Evolutionary conservation across 35 echinoderm and acorn worm species (phyloP).

Genomic region (Ophioderma brevispina): DNA sequence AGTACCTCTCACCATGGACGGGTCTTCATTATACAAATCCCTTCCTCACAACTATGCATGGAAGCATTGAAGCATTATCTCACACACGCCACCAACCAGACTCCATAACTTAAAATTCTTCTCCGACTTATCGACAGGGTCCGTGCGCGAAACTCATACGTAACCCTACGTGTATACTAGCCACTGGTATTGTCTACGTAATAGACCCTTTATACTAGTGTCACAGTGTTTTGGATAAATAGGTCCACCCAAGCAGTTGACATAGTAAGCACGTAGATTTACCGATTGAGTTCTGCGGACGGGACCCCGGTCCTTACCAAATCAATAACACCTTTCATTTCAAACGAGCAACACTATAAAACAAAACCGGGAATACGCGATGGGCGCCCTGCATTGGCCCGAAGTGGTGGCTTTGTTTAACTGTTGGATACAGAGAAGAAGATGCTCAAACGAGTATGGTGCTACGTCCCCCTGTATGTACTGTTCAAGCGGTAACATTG

Average conservation of each 20-base stretch:
- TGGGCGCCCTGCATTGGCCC: neutral
- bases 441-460: neutral
- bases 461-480: neutral
- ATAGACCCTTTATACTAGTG: no score
- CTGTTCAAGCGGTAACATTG: neutral
- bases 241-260: no score
- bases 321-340: neutral
- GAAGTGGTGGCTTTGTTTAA: neutral
- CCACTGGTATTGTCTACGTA: no score
- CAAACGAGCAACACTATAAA: neutral
- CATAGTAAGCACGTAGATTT: no score
- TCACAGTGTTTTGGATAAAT: no score
- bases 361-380: neutral
- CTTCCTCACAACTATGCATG: conserved; percentile 21
- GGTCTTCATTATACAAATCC: no score
- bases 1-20: no score
- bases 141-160: no score
- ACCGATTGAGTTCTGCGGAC: no score
- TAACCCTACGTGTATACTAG: no score
- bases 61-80: neutral
- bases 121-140: neutral
- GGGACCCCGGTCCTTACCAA: neutral
- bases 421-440: neutral
- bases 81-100: neutral
- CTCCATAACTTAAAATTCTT: neutral